Evolutionary conservation across 2,797 vertebrate species (phyloP).

Genomic region (Gymnocypris eckloni): DNA sequence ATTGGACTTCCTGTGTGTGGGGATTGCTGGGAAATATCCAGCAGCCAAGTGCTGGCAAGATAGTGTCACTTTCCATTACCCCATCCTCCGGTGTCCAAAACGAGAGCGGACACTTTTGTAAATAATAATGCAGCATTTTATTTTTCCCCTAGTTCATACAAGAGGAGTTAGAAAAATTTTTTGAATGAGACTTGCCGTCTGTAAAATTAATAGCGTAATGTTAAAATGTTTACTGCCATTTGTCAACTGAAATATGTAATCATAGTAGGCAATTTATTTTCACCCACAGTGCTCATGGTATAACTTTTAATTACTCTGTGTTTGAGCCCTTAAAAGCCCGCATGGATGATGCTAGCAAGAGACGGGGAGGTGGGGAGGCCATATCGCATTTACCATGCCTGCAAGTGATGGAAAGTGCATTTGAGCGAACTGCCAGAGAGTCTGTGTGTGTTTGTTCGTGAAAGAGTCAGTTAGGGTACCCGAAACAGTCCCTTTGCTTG

Average conservation of each 20-base stretch:
- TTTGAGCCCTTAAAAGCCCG: constrained; percentile 60
- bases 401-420: constrained; percentile 73
- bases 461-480: constrained; percentile 71
- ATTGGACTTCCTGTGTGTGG: constrained; percentile 27
- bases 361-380: constrained; percentile 49
- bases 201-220: background rate
- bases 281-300: constrained; percentile 28
- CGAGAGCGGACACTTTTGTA: constrained; percentile 67
- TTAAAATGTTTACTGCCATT: constrained; percentile 14
- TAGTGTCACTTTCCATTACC: constrained; percentile 76
- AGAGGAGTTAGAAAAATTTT: constrained; percentile 42
- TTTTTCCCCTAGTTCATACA: background rate
- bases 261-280: constrained; percentile 40
- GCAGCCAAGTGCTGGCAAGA: constrained; percentile 66
- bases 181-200: background rate
- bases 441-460: constrained; percentile 32
- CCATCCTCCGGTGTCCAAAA: constrained; percentile 66
- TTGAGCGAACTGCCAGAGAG: constrained; percentile 56
- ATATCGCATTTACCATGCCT: constrained; percentile 70
- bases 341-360: constrained; percentile 26
- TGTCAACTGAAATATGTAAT: background rate
- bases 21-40: constrained; percentile 64
- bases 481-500: constrained; percentile 59
- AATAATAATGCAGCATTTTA: constrained; percentile 25
- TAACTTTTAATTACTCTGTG: constrained; percentile 59